Evolutionary conservation across 1,140 invertebrate genomes (phyloP).

Genomic region (Temnothorax nylanderi): DNA sequence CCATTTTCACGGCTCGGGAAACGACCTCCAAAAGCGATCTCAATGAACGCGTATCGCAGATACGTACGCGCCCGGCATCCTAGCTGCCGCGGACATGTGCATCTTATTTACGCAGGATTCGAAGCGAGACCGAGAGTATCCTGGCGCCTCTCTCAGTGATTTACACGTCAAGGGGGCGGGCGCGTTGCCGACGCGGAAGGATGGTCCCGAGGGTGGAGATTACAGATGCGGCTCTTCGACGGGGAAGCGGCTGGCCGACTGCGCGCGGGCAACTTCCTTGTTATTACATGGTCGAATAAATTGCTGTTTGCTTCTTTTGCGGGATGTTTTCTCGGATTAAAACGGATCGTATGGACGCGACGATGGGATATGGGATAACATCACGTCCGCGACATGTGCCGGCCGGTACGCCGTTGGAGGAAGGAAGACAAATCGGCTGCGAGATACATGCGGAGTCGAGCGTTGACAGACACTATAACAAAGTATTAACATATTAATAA

Average conservation of each 20-base stretch:
- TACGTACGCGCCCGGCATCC: constrained; percentile 17
- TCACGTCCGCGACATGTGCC: constrained; percentile 54
- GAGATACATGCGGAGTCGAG: not conserved
- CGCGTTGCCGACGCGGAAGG: constrained; percentile 63
- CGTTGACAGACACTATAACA: not conserved
- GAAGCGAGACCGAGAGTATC: constrained; percentile 73
- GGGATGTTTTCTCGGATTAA: constrained; percentile 75
- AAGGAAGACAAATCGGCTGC: not conserved
- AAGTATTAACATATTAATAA: not conserved
- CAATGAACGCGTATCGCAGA: constrained; percentile 8
- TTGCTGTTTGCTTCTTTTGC: constrained; percentile 80
- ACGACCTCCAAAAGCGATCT: not conserved
- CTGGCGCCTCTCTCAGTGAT: constrained; percentile 79
- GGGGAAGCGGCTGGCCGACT: not conserved
- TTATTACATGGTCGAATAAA: constrained; percentile 79
- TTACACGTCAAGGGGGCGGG: constrained; percentile 70
- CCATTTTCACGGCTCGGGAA: not conserved
- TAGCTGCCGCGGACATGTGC: constrained; percentile 73
- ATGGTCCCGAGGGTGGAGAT: constrained; percentile 8
- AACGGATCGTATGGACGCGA: constrained; percentile 34
- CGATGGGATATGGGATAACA: not conserved
- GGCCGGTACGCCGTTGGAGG: not conserved
- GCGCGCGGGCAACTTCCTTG: constrained; percentile 73
- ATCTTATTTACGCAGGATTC: constrained; percentile 82
- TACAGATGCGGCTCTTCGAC: not conserved